These are phyloP conservation scores for Amiota communis DNA, from an alignment of 2,888 invertebrate genomes.

Conservation along the genomic window DNA sequence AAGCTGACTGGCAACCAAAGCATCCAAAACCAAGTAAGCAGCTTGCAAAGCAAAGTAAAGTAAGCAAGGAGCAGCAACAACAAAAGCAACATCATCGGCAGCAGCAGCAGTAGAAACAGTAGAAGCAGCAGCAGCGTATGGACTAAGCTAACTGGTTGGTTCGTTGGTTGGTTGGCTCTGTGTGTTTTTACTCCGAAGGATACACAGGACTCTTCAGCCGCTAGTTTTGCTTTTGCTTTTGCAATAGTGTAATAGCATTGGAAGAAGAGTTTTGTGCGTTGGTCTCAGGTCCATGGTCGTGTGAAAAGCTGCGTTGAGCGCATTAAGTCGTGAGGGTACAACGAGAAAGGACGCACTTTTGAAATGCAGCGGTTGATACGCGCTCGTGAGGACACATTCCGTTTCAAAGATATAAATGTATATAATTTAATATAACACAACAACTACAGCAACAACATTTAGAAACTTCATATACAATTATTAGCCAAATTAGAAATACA, in stretches of 20 bases:
- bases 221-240: not conserved
- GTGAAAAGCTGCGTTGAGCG: slow-evolving; percentile 71
- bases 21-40: too few relatives aligned
- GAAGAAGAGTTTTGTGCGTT: slow-evolving; percentile 22
- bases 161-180: not conserved
- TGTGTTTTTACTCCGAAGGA: slow-evolving; percentile 9
- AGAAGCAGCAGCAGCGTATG: too few relatives aligned
- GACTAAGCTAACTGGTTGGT: not conserved
- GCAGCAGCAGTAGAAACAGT: not conserved
- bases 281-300: slow-evolving; percentile 70
- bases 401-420: slow-evolving; percentile 20
- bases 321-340: slow-evolving; percentile 74
- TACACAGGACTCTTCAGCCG: slow-evolving; percentile 15
- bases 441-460: too few relatives aligned
- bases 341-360: slow-evolving; percentile 72
- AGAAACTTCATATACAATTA: too few relatives aligned
- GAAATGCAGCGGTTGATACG: slow-evolving; percentile 63
- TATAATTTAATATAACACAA: not conserved
- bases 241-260: slow-evolving; percentile 2
- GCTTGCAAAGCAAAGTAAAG: too few relatives aligned
- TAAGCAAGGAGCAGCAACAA: too few relatives aligned
- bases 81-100: not conserved
- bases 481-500: too few relatives aligned
- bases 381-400: slow-evolving; percentile 43
- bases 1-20: not conserved